These are phyloP conservation scores for Phrynosoma blainvillii DNA, from an alignment of 2,113 vertebrate species.

Conservation along the genomic window DNA sequence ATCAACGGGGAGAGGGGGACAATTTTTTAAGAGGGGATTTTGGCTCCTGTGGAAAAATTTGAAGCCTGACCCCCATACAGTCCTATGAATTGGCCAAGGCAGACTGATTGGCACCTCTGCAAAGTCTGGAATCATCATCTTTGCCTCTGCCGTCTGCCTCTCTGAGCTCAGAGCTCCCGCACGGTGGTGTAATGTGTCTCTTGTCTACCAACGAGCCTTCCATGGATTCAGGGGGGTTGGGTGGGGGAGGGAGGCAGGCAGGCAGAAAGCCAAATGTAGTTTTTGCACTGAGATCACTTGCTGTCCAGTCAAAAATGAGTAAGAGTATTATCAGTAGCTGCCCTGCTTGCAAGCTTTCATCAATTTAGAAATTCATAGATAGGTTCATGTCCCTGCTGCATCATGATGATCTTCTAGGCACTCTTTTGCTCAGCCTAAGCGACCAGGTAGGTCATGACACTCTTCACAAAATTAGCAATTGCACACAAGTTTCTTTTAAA, in stretches of 20 bases:
- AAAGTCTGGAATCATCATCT: slow-evolving; percentile 56
- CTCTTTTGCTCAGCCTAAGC: background rate
- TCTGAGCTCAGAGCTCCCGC: slow-evolving; percentile 47
- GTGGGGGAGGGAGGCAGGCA: background rate
- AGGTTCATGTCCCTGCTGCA: background rate
- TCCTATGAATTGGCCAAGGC: rapidly evolving
- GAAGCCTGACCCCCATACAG: rapidly evolving
- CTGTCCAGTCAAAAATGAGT: slow-evolving; percentile 52
- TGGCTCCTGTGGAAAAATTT: slow-evolving; percentile 27
- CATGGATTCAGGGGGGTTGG: background rate
- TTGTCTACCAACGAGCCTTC: slow-evolving; percentile 60
- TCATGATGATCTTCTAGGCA: background rate
- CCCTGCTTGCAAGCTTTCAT: background rate
- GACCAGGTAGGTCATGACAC: background rate
- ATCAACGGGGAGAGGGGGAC: background rate
- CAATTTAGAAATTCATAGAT: background rate
- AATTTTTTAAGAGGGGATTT: background rate
- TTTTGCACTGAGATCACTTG: slow-evolving; percentile 49
- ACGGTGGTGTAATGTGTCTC: slow-evolving; percentile 61
- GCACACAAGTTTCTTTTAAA: background rate
- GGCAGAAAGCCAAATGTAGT: slow-evolving; percentile 62
- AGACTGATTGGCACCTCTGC: slow-evolving; percentile 53
- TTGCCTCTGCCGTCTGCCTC: slow-evolving; percentile 60
- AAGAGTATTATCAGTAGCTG: background rate
- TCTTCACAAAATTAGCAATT: background rate